These are phyloP conservation scores for Pseudorasbora parva DNA, from an alignment of 2,113 vertebrate genomes.

Conservation along the genomic window DNA sequence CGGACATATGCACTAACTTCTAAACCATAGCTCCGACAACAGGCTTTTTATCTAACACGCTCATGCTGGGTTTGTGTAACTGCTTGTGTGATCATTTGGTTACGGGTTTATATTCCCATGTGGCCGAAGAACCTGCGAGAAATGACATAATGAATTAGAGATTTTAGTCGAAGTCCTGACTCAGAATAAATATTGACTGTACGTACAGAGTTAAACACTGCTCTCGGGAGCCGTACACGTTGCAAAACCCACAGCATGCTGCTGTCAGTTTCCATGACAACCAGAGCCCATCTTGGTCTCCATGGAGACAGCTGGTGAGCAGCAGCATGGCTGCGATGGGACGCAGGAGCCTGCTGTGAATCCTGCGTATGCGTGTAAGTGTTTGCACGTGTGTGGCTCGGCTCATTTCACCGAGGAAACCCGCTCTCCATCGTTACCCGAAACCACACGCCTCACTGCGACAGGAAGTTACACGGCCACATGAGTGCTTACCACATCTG, in stretches of 20 bases:
- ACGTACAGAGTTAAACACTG: constrained; percentile 20
- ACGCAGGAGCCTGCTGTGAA: constrained; percentile 11
- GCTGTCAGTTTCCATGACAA: constrained; percentile 55
- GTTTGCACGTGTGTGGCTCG: constrained; percentile 9
- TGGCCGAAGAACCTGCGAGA: background rate
- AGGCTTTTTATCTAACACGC: no score
- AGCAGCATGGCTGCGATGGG: constrained; percentile 27
- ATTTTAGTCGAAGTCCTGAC: background rate
- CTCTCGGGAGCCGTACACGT: constrained; percentile 32
- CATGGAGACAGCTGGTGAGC: constrained; percentile 45
- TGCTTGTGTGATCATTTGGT: background rate
- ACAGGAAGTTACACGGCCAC: background rate
- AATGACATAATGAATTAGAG: background rate
- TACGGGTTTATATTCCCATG: background rate
- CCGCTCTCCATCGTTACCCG: background rate
- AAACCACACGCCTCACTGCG: background rate
- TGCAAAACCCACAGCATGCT: constrained; percentile 47
- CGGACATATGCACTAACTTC: background rate
- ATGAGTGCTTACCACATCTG: background rate
- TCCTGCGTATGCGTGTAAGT: constrained; percentile 15
- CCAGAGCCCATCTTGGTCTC: constrained; percentile 48
- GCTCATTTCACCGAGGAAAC: constrained; percentile 14
- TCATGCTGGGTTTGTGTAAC: background rate
- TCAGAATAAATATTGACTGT: constrained; percentile 35
- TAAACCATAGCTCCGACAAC: background rate